Conservation (phyloP, 2,888 invertebrate species). For the Epirrhoe tristata region DNA sequence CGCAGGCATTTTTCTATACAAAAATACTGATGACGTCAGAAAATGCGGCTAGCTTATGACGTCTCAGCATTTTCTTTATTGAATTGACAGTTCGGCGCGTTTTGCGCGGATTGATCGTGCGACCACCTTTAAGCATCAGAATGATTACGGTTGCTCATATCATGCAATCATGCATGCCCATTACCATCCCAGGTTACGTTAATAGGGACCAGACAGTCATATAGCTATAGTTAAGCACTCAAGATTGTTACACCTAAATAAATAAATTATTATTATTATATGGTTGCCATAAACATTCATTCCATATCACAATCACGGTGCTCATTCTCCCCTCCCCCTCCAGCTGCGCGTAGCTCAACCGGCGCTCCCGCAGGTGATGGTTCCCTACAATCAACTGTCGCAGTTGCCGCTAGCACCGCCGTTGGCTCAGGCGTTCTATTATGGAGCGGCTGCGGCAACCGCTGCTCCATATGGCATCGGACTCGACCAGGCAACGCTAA, state of each 20-base stretch:
- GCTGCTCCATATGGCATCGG: conserved; percentile 81
- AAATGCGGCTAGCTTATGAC: too few relatives aligned
- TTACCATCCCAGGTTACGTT: conserved; percentile 17
- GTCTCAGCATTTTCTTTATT: too few relatives aligned
- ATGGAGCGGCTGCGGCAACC: conserved; percentile 83
- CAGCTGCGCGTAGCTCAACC: conserved; percentile 71
- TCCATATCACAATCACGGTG: conserved; percentile 30
- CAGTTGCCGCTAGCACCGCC: conserved; percentile 58
- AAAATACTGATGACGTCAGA: too few relatives aligned
- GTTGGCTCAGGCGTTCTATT: conserved; percentile 85
- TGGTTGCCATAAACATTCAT: conserved; percentile 3
- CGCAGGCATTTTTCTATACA: too few relatives aligned
- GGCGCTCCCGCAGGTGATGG: conserved; percentile 70
- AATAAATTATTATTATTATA: too few relatives aligned
- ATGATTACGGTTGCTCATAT: too few relatives aligned
- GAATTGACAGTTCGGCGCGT: too few relatives aligned
- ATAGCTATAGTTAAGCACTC: too few relatives aligned
- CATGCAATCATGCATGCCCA: background rate
- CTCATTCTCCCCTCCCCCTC: conserved; percentile 34
- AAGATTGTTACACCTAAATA: too few relatives aligned
- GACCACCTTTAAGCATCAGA: too few relatives aligned
- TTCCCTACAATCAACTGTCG: conserved; percentile 63
- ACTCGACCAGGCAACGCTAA: conserved; percentile 87
- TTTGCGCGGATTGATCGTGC: too few relatives aligned
- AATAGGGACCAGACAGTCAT: too few relatives aligned